Evolutionary conservation across 2,797 vertebrate species (phyloP).

Genomic region (Alectoris magna): DNA sequence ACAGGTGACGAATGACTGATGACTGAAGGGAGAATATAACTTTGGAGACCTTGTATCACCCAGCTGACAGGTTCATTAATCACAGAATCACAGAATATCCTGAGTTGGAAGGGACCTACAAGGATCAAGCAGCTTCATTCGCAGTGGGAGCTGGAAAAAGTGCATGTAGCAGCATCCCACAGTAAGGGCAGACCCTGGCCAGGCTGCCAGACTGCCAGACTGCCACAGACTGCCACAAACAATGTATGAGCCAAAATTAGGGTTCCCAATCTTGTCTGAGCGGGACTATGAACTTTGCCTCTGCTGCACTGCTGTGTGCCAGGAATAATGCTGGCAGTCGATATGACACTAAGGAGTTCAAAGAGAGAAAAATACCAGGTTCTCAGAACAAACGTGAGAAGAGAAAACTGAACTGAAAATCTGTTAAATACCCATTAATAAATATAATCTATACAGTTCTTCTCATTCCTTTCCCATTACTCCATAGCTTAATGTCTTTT

Average conservation of each 20-base stretch:
- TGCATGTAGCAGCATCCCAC: background rate
- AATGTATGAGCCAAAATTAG: background rate
- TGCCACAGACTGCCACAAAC: too few species aligned
- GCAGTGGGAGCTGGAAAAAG: background rate
- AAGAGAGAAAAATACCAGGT: background rate
- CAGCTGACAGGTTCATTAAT: background rate
- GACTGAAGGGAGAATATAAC: background rate
- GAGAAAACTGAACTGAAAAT: background rate
- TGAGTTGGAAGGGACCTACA: too few species aligned
- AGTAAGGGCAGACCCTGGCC: background rate
- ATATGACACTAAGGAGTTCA: background rate
- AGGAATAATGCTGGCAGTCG: background rate
- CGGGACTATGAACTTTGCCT: background rate
- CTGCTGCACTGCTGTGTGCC: background rate
- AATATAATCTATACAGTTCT: background rate
- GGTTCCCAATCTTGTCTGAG: background rate
- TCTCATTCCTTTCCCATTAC: background rate
- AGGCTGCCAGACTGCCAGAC: background rate
- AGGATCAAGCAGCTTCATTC: background rate
- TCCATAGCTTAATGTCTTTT: background rate
- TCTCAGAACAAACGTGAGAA: background rate
- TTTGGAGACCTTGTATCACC: background rate
- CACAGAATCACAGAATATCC: too few species aligned
- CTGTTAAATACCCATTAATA: conserved; percentile 14
- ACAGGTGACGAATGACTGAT: background rate